These are phyloP conservation scores for Koerneria pararmatus DNA, from an alignment of 2,888 invertebrate genomes.

Conservation along the genomic window DNA sequence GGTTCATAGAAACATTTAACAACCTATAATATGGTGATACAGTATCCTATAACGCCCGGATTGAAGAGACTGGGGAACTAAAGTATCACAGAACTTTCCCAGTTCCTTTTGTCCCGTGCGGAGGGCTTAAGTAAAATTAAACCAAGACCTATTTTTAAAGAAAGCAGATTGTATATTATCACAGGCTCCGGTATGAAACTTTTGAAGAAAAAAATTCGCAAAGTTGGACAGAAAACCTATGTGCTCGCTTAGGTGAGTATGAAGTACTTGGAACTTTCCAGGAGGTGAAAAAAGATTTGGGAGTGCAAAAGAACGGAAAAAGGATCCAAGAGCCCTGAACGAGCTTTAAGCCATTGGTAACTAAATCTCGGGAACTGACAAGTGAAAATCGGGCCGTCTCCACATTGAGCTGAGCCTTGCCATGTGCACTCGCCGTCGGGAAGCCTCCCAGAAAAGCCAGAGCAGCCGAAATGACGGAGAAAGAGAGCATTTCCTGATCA, in stretches of 20 bases:
- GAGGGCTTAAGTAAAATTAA: too few species aligned
- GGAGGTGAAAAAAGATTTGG: not conserved
- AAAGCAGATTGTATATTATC: too few species aligned
- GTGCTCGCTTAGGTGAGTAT: not conserved
- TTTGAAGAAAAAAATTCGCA: too few species aligned
- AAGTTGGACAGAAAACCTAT: not conserved
- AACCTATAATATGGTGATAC: too few species aligned
- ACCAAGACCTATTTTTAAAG: too few species aligned
- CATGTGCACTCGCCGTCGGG: constrained; percentile 17
- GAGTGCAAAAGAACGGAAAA: not conserved
- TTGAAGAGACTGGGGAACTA: too few species aligned
- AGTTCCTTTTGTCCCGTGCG: too few species aligned
- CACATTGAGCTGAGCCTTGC: constrained; percentile 18
- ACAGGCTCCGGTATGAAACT: too few species aligned
- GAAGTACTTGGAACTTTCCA: not conserved
- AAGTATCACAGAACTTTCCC: too few species aligned
- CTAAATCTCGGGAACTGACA: constrained; percentile 17
- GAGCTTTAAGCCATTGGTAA: not conserved
- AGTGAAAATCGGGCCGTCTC: constrained; percentile 22
- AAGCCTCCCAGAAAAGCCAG: constrained; percentile 18
- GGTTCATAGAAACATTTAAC: too few species aligned
- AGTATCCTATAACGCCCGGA: too few species aligned
- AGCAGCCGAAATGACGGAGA: constrained; percentile 1
- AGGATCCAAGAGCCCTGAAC: not conserved
- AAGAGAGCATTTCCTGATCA: constrained; percentile 18